Evolutionary conservation across 2,888 invertebrate species (phyloP).

Genomic region (Drosophila colorata): DNA sequence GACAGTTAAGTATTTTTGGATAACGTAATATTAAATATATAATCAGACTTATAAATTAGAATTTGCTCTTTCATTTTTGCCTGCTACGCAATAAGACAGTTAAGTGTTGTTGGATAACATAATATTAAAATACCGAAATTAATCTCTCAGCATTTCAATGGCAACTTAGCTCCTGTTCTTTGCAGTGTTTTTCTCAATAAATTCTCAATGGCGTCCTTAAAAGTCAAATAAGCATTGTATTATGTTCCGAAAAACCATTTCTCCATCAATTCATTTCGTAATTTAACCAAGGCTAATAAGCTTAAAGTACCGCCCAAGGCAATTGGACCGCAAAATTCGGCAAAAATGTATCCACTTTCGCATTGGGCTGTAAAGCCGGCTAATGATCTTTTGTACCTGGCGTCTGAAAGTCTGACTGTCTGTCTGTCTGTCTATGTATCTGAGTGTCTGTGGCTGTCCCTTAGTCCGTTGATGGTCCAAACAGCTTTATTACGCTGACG

Average conservation of each 20-base stretch:
- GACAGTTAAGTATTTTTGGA: background rate
- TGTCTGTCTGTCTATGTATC: background rate
- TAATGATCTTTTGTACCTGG: slow-evolving; percentile 64
- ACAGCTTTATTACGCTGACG: slow-evolving; percentile 78
- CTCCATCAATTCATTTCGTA: slow-evolving; percentile 1
- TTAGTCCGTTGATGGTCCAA: slow-evolving; percentile 33
- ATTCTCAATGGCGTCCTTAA: background rate
- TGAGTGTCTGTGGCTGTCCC: slow-evolving; percentile 2
- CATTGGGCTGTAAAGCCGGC: slow-evolving; percentile 41
- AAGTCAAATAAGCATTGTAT: slow-evolving; percentile 2
- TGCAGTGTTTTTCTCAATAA: background rate
- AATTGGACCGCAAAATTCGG: slow-evolving; percentile 7
- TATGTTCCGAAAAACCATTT: background rate
- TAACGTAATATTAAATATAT: background rate
- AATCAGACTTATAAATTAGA: too few relatives aligned
- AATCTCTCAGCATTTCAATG: background rate
- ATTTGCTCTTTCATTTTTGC: too few relatives aligned
- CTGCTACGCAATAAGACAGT: too few relatives aligned
- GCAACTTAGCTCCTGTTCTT: background rate
- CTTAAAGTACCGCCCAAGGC: background rate
- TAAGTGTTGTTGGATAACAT: background rate
- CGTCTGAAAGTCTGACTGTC: slow-evolving; percentile 1
- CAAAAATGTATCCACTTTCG: slow-evolving; percentile 26
- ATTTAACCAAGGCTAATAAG: slow-evolving; percentile 28
- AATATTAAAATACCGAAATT: background rate